phyloP scores from a whole-genome alignment of 2,888 invertebrate species.

The Theretra japonica region DNA sequence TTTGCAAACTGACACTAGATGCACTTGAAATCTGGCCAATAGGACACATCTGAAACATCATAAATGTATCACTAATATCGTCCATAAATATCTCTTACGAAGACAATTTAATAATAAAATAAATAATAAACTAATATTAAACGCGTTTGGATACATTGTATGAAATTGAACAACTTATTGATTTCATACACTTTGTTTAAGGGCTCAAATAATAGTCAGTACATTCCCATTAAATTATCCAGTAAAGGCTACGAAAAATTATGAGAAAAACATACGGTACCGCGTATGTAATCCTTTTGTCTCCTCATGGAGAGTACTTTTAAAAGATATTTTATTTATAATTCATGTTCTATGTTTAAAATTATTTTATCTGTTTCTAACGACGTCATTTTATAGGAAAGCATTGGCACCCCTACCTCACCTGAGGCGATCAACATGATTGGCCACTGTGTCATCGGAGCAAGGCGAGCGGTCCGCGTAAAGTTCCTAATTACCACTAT shows the following conservation, averaged over 20 bases:
- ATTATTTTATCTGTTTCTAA: neutral
- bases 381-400: neutral
- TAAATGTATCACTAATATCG: neutral
- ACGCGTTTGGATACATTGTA: neutral
- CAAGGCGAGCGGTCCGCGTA: slow-evolving; percentile 58
- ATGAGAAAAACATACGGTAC: too few species aligned
- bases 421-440: slow-evolving; percentile 52
- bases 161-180: neutral
- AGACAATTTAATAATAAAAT: neutral
- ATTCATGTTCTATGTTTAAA: too few species aligned
- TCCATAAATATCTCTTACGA: neutral
- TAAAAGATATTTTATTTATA: too few species aligned
- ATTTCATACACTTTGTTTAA: too few species aligned
- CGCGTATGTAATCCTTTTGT: too few species aligned
- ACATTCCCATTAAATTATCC: too few species aligned
- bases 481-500: slow-evolving; percentile 51
- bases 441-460: slow-evolving; percentile 70
- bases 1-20: slow-evolving; percentile 7
- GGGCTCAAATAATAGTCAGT: too few species aligned
- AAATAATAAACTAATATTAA: too few species aligned
- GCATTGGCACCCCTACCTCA: slow-evolving; percentile 55
- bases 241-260: too few species aligned
- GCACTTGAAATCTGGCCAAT: slow-evolving; percentile 4
- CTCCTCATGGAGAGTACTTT: too few species aligned
- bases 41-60: neutral